Evolutionary conservation across 2,113 vertebrate species (phyloP).

Genomic region (Catagonus wagneri): DNA sequence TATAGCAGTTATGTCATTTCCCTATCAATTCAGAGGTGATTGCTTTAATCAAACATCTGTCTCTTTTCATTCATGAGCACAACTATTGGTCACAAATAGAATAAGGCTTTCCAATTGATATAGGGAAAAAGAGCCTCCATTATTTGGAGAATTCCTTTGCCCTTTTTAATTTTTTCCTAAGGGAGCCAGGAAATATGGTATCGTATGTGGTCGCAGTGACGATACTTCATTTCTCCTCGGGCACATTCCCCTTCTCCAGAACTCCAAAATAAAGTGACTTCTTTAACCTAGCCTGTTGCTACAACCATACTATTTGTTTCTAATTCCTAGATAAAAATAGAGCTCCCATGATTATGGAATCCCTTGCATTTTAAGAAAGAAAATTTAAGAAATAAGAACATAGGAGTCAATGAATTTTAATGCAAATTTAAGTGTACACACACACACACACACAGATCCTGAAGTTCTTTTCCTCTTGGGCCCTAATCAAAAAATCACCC

Average conservation of each 20-base stretch:
- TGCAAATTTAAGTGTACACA: not conserved
- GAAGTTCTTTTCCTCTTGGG: not conserved
- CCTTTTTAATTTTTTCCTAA: not conserved
- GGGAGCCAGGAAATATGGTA: not conserved
- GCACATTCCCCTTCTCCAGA: not conserved
- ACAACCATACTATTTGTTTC: not conserved
- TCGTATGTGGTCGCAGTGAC: not conserved
- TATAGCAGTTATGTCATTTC: not conserved
- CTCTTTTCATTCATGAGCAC: not conserved
- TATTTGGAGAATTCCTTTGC: constrained; percentile 21
- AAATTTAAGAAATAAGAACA: constrained; percentile 41
- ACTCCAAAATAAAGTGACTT: not conserved
- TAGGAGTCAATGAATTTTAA: constrained; percentile 50
- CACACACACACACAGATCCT: not conserved
- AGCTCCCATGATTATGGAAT: not conserved
- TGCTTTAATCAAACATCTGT: not conserved
- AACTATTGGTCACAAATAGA: not conserved
- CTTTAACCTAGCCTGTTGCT: not conserved
- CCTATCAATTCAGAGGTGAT: not conserved
- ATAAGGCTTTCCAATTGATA: not conserved
- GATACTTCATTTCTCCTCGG: not conserved
- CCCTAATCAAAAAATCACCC: constrained; percentile 57
- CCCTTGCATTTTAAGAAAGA: not conserved
- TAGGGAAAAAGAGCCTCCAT: not conserved
- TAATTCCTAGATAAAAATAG: not conserved